Evolutionary conservation across 2,113 vertebrate genomes (phyloP), one percentile per base, ranked within the genome.

Genomic region (Syngnathus floridae): DNA sequence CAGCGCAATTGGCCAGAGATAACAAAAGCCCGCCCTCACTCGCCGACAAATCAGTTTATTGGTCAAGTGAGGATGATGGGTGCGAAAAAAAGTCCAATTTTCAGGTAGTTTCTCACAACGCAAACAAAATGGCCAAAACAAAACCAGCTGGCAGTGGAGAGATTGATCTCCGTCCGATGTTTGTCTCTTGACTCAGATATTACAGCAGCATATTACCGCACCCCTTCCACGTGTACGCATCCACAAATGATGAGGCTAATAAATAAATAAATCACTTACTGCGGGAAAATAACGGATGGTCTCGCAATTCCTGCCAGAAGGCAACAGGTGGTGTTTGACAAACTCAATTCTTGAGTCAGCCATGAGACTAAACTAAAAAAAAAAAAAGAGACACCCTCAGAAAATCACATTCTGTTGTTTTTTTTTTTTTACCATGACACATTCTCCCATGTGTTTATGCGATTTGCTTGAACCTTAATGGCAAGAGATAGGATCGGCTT

Each of bases 1-100:
- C 69, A 61, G 48, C 77, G 63, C 69, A 70, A 40, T 73, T 51
- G 31, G 59, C 16, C 69, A 73, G 65, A 64, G 22, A 55, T 68
- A 68, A 57, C 65, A 60, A 31, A 69, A 62, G 60, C 45, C 67
- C 64, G 48, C 57, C 64, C 76, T 71, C 46, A 54, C 72, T 65
- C 9, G 19, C 68, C 40, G 49, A 51, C 65, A 73, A 58, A 56
- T 66, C 60, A 10, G 37, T 55, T 46, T 51, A 57, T 77, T 81
- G 71, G 43, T 74, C 79, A 70, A 70, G 52, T 54, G 38, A 67
- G 64, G 70, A 59, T 37, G 1, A 62, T 36, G 43, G 43, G 65
- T 4, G 40, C 0, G 12, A 37, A 31, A 13, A 56, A 4, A 40
- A 22, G 43, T 41, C 61, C 19, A 49, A 57, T 51, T 70, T 60